Conservation (phyloP, 1,140 invertebrate genomes). For the Drosophila oshimai region DNA sequence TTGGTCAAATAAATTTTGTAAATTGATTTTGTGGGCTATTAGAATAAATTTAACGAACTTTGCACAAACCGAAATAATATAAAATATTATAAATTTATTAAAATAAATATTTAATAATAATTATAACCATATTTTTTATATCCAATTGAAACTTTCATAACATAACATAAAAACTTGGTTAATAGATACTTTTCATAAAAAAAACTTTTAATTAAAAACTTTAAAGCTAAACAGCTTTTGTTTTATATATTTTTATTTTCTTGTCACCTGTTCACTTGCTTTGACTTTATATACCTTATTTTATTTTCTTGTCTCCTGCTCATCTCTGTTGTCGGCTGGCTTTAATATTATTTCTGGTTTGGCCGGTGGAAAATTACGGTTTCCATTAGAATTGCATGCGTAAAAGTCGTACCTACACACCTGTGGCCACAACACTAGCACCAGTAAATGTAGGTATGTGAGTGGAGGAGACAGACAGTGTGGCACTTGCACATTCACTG, state of each 20-base stretch:
- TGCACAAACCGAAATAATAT: too few species aligned
- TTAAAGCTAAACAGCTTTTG: too few species aligned
- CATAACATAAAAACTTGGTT: background rate
- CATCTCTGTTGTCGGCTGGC: constrained; percentile 27
- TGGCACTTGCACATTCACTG: constrained; percentile 70
- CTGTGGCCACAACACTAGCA: background rate
- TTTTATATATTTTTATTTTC: too few species aligned
- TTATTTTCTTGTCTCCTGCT: background rate
- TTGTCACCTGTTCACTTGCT: too few species aligned
- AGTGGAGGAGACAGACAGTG: background rate
- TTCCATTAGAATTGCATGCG: constrained; percentile 70
- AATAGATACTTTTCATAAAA: background rate
- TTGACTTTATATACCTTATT: background rate
- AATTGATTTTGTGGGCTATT: background rate
- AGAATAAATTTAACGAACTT: too few species aligned
- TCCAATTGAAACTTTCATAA: background rate
- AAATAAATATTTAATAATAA: background rate
- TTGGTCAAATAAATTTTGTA: background rate
- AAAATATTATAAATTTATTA: background rate
- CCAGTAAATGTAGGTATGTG: background rate
- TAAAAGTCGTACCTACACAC: constrained; percentile 37
- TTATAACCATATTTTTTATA: background rate
- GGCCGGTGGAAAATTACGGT: constrained; percentile 38
- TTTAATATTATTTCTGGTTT: constrained; percentile 50
- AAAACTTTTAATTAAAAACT: background rate